Percentiles rank a stretch among this genome's conserved stretches.
Evolutionary conservation across 2,113 vertebrate genomes (phyloP).

Genomic region (rabbit (Oryctolagus cuniculus)): mOryCun1.1 NC_091435.1:62226001-62226500

Average conservation of each 20-base stretch:
- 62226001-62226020: not conserved
- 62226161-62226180: conserved; percentile 14
- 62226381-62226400: not conserved
- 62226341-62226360: not conserved
- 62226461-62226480: not conserved
- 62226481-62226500: not conserved
- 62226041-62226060: conserved; percentile 15
- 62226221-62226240: not conserved
- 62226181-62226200: not conserved
- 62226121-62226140: not conserved
- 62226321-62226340: not conserved
- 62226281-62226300: conserved; percentile 31
- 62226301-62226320: not conserved
- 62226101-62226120: conserved; percentile 33
- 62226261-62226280: conserved; percentile 28
- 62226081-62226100: not conserved
- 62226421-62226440: not conserved
- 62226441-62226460: not conserved
- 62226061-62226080: not conserved
- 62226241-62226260: not conserved
- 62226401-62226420: not conserved
- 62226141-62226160: not conserved
- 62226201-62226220: conserved; percentile 37
- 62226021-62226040: not conserved
- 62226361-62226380: not conserved